Percentiles rank a stretch among this genome's conserved stretches.
Conservation (phyloP, 2,797 vertebrate species). For the Lophotriccus pileatus region DNA sequence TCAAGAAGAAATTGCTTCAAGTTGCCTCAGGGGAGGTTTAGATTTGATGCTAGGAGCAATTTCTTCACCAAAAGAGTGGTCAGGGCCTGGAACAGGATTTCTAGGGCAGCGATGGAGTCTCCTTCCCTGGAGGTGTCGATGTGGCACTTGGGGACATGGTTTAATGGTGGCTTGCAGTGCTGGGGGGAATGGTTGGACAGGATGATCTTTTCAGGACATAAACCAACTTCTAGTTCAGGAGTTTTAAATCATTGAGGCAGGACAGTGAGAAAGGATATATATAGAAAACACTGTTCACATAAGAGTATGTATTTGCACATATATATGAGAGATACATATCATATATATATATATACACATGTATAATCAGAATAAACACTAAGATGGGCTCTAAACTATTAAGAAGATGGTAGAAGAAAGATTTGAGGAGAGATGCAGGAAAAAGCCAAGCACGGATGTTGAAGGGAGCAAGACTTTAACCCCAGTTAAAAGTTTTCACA, state of each 20-base stretch:
- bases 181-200: not conserved
- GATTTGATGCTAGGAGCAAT: not conserved
- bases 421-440: not conserved
- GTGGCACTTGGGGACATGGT: rapidly evolving
- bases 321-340: not conserved
- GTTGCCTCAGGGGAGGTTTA: not conserved
- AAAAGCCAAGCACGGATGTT: not conserved
- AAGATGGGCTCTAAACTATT: not conserved
- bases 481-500: not conserved
- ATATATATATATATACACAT: not conserved
- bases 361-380: not conserved
- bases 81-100: not conserved
- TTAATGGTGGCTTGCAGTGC: not conserved
- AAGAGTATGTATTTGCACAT: not conserved
- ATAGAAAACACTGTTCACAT: not conserved
- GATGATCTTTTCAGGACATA: not conserved
- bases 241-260: not conserved
- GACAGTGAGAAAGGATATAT: not conserved
- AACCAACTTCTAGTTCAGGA: not conserved
- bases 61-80: not conserved
- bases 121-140: not conserved
- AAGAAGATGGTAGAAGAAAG: not conserved
- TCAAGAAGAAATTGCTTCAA: not conserved
- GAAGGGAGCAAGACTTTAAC: not conserved
- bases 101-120: not conserved